Percentiles rank a stretch among this genome's conserved stretches.
Conservation (phyloP, 2,888 invertebrate species). For the Melipona bicolor region DNA sequence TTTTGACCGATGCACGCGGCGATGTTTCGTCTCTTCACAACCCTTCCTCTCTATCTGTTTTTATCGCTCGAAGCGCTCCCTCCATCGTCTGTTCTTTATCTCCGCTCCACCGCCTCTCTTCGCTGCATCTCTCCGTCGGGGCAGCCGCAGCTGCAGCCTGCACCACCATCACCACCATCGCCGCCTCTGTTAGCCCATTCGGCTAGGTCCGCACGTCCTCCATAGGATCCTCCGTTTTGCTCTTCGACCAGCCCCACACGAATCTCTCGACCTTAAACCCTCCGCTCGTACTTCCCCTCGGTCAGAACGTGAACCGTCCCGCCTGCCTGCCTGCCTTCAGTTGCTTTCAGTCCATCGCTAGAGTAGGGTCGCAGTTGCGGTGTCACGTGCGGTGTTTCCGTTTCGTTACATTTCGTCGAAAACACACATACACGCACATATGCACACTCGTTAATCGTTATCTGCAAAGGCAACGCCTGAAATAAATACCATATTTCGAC, state of each 20-base stretch:
- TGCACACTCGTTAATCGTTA: conserved; percentile 20
- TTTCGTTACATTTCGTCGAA: conserved; percentile 6
- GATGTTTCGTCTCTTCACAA: conserved; percentile 43
- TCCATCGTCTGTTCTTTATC: conserved; percentile 38
- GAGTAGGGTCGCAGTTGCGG: conserved; percentile 25
- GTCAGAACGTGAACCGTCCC: conserved; percentile 60
- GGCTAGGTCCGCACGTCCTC: conserved; percentile 31
- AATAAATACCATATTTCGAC: too few species aligned
- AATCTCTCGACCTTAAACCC: conserved; percentile 62
- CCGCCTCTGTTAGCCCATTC: not conserved
- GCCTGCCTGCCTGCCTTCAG: conserved; percentile 61
- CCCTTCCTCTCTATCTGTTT: conserved; percentile 53
- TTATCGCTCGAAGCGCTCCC: conserved; percentile 23
- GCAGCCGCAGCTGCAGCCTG: too few species aligned
- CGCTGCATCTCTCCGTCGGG: not conserved
- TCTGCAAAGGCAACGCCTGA: conserved; percentile 9
- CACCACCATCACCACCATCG: not conserved
- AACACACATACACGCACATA: not conserved
- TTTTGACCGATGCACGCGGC: conserved; percentile 41
- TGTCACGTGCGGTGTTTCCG: conserved; percentile 21
- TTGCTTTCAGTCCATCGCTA: conserved; percentile 70
- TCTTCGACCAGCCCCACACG: conserved; percentile 21
- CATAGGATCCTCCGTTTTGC: conserved; percentile 22
- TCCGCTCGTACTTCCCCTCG: conserved; percentile 55
- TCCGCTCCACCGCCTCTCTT: not conserved